These are phyloP conservation scores for Semaprochilodus insignis DNA, from an alignment of 2,797 vertebrate species.

Conservation along the genomic window DNA sequence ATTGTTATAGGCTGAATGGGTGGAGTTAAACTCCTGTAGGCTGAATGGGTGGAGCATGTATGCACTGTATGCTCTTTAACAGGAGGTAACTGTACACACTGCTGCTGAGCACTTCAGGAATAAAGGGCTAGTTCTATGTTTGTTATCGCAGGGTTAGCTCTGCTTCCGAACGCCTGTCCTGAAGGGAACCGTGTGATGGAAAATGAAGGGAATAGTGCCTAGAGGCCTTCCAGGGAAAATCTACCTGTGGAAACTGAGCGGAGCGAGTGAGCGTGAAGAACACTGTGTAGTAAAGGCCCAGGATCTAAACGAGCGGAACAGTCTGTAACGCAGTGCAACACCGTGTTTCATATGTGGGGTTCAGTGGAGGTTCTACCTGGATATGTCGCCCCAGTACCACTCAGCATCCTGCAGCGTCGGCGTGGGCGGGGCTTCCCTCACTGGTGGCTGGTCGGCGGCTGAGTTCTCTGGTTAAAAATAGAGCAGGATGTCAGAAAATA, in stretches of 20 bases:
- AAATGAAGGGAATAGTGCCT: neutral
- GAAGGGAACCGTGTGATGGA: neutral
- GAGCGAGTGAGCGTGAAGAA: neutral
- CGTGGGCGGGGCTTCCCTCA: constrained; percentile 77
- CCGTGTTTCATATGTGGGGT: too few species aligned
- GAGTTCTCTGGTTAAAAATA: constrained; percentile 55
- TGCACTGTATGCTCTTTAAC: too few species aligned
- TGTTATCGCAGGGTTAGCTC: too few species aligned
- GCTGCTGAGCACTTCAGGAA: too few species aligned
- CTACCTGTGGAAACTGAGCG: neutral
- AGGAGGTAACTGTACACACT: too few species aligned
- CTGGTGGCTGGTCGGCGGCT: constrained; percentile 81
- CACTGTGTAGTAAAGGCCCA: too few species aligned
- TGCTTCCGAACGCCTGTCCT: neutral
- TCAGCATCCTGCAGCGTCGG: constrained; percentile 89
- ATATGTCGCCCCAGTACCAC: constrained; percentile 98
- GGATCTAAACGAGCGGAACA: too few species aligned
- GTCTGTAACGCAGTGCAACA: too few species aligned
- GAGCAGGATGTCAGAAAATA: neutral
- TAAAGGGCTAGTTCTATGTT: too few species aligned
- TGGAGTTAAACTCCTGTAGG: too few species aligned
- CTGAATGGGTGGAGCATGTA: too few species aligned
- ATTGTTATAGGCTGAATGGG: too few species aligned
- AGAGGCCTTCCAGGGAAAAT: neutral
- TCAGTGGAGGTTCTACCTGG: constrained; percentile 81